A percentile compares a stretch with the other conserved stretches of the same genome.
These are phyloP conservation scores for Cygnus olor DNA, from an alignment of 2,797 vertebrate genomes.

Conservation along the genomic window DNA sequence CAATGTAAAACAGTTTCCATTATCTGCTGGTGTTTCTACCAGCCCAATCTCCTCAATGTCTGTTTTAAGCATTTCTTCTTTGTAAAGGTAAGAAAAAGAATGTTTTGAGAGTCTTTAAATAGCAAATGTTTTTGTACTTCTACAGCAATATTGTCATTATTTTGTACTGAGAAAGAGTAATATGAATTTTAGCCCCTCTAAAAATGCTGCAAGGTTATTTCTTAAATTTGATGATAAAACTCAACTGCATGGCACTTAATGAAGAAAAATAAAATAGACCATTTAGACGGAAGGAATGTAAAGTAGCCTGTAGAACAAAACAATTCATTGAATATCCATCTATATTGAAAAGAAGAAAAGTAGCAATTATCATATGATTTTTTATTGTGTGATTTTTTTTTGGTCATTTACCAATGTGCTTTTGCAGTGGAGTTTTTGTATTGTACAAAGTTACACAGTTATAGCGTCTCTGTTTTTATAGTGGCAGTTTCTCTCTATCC, in stretches of 20 bases:
- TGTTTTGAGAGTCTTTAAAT: neutral
- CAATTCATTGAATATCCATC: neutral
- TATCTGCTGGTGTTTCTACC: neutral
- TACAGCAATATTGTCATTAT: neutral
- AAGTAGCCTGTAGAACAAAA: neutral
- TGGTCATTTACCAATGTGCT: neutral
- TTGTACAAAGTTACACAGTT: neutral
- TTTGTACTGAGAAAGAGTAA: neutral
- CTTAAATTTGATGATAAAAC: neutral
- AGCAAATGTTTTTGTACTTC: neutral
- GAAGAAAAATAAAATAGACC: neutral
- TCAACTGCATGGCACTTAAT: neutral
- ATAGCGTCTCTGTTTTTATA: conserved; percentile 20
- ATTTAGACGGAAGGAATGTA: neutral
- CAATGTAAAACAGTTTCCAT: neutral
- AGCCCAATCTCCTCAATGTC: neutral
- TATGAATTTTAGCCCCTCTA: neutral
- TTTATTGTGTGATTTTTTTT: neutral
- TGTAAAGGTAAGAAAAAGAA: neutral
- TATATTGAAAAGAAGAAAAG: neutral
- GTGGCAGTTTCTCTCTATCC: conserved; percentile 47
- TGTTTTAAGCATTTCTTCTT: neutral
- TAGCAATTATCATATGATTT: neutral
- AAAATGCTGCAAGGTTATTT: neutral
- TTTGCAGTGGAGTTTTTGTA: neutral